These are phyloP conservation scores for Trichonephila clavipes DNA, from an alignment of 1,140 invertebrate species.

Conservation along the genomic window DNA sequence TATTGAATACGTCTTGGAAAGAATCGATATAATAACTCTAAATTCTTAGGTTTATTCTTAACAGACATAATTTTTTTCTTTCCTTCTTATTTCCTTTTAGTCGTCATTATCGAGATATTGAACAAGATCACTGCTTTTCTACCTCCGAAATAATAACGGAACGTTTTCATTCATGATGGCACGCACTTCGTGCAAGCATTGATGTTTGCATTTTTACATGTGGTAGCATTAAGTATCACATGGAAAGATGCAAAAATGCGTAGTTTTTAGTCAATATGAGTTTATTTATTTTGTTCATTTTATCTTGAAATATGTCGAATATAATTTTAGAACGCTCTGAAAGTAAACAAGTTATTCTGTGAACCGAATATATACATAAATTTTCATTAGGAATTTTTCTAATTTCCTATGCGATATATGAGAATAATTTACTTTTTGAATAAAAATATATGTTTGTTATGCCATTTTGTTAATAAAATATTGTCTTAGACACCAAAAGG, in stretches of 20 bases:
- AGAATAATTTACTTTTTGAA: no score
- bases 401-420: neutral
- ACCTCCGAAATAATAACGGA: neutral
- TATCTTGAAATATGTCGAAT: neutral
- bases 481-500: no score
- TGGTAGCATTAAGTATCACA: neutral
- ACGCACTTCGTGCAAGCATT: neutral
- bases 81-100: neutral
- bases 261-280: neutral
- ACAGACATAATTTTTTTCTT: neutral
- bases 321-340: neutral
- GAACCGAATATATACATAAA: neutral
- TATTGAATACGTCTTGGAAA: neutral
- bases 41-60: slow-evolving; percentile 29
- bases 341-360: neutral
- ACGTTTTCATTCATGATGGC: neutral
- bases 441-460: no score
- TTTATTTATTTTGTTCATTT: neutral
- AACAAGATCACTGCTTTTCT: neutral
- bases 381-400: neutral
- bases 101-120: slow-evolving; percentile 36
- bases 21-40: slow-evolving; percentile 18
- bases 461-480: no score
- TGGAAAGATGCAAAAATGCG: neutral
- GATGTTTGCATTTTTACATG: neutral